Percentiles rank a stretch among this genome's conserved stretches.
Evolutionary conservation across 2,888 invertebrate species (phyloP).

Genomic region (Eupithecia inturbata): DNA sequence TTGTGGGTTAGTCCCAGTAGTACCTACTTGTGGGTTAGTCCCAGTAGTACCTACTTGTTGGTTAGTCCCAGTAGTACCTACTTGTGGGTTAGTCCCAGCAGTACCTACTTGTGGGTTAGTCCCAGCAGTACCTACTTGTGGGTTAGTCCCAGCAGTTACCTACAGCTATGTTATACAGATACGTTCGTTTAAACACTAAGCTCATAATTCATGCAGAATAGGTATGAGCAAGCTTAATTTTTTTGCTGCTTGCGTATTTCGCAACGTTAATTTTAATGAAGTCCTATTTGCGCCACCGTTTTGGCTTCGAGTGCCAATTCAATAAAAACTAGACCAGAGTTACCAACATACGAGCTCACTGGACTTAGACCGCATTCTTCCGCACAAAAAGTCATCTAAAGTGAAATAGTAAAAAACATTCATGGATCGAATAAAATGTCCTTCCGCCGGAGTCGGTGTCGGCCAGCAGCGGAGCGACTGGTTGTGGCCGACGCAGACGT

Average conservation of each 20-base stretch:
- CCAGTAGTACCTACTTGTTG: too few relatives aligned
- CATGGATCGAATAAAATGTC: constrained; percentile 15
- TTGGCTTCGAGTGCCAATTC: constrained; percentile 14
- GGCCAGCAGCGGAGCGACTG: not conserved
- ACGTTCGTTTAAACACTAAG: not conserved
- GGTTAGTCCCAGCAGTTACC: too few relatives aligned
- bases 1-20: too few relatives aligned
- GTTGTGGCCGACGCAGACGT: not conserved
- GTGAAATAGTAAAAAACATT: constrained; percentile 5
- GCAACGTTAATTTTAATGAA: constrained; percentile 17
- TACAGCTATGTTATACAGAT: too few relatives aligned
- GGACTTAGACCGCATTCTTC: constrained; percentile 35
- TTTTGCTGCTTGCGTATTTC: not conserved
- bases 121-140: too few relatives aligned
- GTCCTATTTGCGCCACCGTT: constrained; percentile 29
- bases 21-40: too few relatives aligned
- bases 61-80: too few relatives aligned
- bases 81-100: too few relatives aligned
- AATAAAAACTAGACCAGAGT: constrained; percentile 22
- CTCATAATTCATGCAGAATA: constrained; percentile 11
- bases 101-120: too few relatives aligned
- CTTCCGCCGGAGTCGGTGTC: constrained; percentile 18
- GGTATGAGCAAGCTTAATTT: constrained; percentile 11
- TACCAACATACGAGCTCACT: constrained; percentile 14
- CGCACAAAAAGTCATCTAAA: constrained; percentile 30